Conservation (phyloP, 2,888 invertebrate genomes). For the Argyresthia albistria region DNA sequence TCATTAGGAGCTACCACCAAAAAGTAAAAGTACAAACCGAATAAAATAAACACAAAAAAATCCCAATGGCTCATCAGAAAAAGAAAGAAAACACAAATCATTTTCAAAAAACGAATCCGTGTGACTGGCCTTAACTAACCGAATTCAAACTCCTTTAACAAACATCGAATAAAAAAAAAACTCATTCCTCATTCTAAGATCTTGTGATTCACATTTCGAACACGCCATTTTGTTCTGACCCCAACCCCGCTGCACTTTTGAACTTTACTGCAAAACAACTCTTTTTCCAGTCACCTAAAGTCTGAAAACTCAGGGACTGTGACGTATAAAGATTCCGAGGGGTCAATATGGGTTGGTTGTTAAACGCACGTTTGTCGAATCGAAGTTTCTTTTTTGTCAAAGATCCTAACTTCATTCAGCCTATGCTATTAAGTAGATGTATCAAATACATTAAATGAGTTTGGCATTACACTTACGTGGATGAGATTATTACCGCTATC, state of each 20-base stretch:
- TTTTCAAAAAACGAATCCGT: slow-evolving; percentile 18
- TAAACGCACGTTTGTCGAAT: not conserved
- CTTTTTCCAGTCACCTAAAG: too few relatives aligned
- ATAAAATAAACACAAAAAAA: too few relatives aligned
- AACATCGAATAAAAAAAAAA: slow-evolving; percentile 16
- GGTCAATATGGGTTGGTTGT: not conserved
- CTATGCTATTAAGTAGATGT: slow-evolving; percentile 12
- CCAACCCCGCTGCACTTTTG: not conserved
- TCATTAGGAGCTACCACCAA: not conserved
- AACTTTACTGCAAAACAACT: too few relatives aligned
- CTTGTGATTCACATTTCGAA: slow-evolving; percentile 7
- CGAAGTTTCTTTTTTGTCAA: not conserved
- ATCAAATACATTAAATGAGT: slow-evolving; percentile 8
- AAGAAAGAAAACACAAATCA: not conserved
- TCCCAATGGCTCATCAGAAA: not conserved
- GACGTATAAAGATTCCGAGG: too few relatives aligned
- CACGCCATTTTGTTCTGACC: not conserved
- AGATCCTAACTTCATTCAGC: not conserved
- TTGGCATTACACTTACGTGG: slow-evolving; percentile 4
- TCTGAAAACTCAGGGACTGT: too few relatives aligned
- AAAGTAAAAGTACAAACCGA: not conserved
- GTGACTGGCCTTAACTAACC: slow-evolving; percentile 32
- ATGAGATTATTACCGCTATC: not conserved
- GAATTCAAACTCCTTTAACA: slow-evolving; percentile 31
- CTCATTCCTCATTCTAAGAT: slow-evolving; percentile 13